Conservation (phyloP, 1,140 invertebrate genomes). For the Drosophila virilis region DNA sequence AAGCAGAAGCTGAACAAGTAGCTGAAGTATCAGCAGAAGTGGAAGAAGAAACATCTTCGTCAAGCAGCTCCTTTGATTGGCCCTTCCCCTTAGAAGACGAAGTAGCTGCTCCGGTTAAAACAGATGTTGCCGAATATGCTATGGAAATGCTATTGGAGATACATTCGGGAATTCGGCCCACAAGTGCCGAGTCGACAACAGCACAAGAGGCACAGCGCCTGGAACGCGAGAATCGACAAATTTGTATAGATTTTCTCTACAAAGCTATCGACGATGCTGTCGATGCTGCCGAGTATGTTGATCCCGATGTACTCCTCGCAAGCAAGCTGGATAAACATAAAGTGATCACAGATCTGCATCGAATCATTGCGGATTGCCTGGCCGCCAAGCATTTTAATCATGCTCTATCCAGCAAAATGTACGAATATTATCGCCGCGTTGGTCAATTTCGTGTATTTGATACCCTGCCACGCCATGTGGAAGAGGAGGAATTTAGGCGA, state of each 20-base stretch:
- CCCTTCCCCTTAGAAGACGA: conserved; percentile 4
- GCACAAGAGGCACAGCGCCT: neutral
- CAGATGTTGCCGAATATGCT: neutral
- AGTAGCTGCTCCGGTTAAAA: too few species aligned
- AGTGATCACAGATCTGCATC: neutral
- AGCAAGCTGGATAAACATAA: conserved; percentile 25
- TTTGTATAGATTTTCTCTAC: conserved; percentile 1
- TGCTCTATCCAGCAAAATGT: conserved; percentile 14
- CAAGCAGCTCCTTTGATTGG: conserved; percentile 21
- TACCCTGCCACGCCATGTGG: neutral
- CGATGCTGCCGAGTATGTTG: conserved; percentile 5
- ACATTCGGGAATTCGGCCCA: neutral
- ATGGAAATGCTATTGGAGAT: conserved; percentile 5
- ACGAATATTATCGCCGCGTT: conserved; percentile 32
- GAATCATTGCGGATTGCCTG: neutral
- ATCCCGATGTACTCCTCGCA: neutral
- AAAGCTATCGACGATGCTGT: conserved; percentile 20
- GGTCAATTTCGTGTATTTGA: conserved; percentile 17
- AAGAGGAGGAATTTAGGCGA: neutral
- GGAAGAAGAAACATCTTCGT: neutral
- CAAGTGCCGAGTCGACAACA: neutral
- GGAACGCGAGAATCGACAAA: neutral
- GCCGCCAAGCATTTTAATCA: conserved; percentile 3
- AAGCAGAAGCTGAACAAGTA: neutral
- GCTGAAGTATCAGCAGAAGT: neutral